These are phyloP conservation scores for Poliocrania exsul DNA, from an alignment of 2,797 vertebrate species.

Conservation along the genomic window DNA sequence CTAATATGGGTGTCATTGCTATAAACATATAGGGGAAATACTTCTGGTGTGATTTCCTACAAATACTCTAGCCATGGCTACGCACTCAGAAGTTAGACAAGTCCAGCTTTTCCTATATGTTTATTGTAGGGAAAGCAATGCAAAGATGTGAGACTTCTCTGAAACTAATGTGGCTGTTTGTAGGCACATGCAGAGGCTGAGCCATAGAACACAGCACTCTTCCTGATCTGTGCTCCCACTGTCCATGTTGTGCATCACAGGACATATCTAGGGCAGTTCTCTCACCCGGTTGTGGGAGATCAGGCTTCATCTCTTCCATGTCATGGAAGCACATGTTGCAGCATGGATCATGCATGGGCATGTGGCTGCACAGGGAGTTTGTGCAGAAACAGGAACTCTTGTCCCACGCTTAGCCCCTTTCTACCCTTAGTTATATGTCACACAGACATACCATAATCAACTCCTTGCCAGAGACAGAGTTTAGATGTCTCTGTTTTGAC, in stretches of 20 bases:
- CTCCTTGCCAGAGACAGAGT: neutral
- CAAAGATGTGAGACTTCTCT: neutral
- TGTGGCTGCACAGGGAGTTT: neutral
- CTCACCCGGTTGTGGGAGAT: neutral
- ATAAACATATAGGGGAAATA: neutral
- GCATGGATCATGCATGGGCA: neutral
- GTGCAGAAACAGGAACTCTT: neutral
- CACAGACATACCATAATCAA: neutral
- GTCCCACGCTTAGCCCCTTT: neutral
- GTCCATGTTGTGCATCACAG: fast-evolving
- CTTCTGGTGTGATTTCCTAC: neutral
- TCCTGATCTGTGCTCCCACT: neutral
- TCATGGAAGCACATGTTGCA: neutral
- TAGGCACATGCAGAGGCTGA: neutral
- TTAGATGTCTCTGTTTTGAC: neutral
- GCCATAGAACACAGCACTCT: neutral
- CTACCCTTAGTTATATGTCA: neutral
- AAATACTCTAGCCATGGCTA: neutral
- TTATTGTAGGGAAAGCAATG: neutral
- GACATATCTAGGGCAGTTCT: neutral
- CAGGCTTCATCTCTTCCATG: neutral
- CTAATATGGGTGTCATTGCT: neutral
- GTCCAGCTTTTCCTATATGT: neutral
- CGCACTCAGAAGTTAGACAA: neutral
- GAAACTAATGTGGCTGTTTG: neutral